Evolutionary conservation across 2,113 vertebrate genomes (phyloP).

Genomic region (Clarias batrachus): DNA sequence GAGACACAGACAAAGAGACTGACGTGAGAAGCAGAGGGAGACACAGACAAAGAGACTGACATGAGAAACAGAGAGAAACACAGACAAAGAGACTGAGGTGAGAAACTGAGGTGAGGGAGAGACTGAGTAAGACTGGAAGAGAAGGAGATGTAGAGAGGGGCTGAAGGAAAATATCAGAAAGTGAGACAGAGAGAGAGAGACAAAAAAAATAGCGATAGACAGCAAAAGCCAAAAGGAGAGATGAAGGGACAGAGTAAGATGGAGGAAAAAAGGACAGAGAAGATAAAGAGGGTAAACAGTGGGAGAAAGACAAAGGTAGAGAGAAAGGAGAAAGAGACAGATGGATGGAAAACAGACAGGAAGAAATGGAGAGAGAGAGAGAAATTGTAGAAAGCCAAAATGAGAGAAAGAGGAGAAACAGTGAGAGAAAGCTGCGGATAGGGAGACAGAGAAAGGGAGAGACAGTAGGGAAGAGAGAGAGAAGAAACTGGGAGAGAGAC

Average conservation of each 20-base stretch:
- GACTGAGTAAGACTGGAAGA: background rate
- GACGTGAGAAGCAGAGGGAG: background rate
- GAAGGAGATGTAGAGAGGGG: background rate
- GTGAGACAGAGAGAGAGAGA: background rate
- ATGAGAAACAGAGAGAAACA: background rate
- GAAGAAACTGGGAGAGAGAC: background rate
- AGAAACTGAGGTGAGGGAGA: too few species aligned
- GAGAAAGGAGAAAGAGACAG: too few species aligned
- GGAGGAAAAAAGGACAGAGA: background rate
- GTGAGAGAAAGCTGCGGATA: background rate
- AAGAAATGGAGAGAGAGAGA: background rate
- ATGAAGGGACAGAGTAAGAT: background rate
- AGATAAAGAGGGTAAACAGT: too few species aligned
- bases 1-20: too few species aligned
- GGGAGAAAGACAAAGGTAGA: background rate
- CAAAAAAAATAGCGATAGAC: background rate
- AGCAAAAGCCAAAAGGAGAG: slow-evolving; percentile 12
- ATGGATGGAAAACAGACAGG: background rate
- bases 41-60: background rate
- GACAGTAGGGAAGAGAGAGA: too few species aligned
- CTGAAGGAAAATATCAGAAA: background rate
- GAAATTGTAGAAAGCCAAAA: background rate
- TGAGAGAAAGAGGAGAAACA: background rate
- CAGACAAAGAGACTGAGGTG: too few species aligned
- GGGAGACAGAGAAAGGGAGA: too few species aligned